These are phyloP conservation scores for Pelosia muscerda DNA, from an alignment of 2,888 invertebrate species.

Conservation along the genomic window DNA sequence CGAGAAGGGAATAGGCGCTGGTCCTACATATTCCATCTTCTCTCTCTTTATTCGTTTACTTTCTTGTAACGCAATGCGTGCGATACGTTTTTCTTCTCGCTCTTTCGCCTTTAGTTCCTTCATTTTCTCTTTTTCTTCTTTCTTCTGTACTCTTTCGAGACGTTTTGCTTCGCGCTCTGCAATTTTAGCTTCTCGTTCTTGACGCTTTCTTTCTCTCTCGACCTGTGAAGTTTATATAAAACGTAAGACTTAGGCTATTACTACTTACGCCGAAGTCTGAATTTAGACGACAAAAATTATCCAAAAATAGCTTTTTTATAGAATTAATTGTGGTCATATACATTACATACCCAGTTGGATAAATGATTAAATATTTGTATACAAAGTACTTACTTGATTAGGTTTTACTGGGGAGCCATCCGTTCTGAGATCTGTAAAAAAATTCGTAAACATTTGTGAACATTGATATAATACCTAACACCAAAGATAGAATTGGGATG, in stretches of 20 bases:
- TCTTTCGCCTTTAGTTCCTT: slow-evolving; percentile 83
- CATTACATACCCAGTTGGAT: no score
- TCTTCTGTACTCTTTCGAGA: slow-evolving; percentile 81
- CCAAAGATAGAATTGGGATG: no score
- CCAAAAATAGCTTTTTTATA: no score
- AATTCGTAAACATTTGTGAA: not conserved
- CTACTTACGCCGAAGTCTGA: not conserved
- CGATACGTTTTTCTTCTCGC: slow-evolving; percentile 78
- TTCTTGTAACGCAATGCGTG: slow-evolving; percentile 77
- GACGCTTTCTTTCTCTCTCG: slow-evolving; percentile 85
- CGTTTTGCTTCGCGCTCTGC: slow-evolving; percentile 82
- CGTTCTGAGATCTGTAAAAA: slow-evolving; percentile 69
- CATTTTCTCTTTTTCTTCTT: slow-evolving; percentile 80
- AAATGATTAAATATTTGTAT: not conserved
- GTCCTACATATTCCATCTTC: slow-evolving; percentile 60
- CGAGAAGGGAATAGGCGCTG: slow-evolving; percentile 52
- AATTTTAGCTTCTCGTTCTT: slow-evolving; percentile 83
- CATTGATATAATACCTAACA: no score
- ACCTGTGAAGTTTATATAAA: slow-evolving; percentile 58
- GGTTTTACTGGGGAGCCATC: slow-evolving; percentile 68
- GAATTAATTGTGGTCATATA: no score
- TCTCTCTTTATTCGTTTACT: slow-evolving; percentile 77
- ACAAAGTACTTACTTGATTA: slow-evolving; percentile 68
- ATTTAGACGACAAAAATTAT: no score
- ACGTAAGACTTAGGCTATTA: not conserved